A percentile compares a stretch with the other conserved stretches of the same genome.
Conservation (phyloP, 1,140 invertebrate genomes). For the Venustaconcha ellipsiformis region DNA sequence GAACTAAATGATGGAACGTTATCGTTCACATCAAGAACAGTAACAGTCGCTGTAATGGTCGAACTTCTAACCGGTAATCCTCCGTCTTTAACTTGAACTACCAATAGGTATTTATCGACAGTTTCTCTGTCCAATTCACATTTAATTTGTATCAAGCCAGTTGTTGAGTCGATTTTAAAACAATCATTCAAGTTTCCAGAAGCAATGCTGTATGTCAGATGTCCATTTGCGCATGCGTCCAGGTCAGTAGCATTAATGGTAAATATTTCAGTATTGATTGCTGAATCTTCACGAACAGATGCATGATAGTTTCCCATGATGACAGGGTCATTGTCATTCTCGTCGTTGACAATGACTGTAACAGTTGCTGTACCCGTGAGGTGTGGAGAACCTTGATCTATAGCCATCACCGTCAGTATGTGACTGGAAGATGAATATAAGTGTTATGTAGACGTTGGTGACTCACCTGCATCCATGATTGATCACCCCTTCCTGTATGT, state of each 20-base stretch:
- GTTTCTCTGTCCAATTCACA: conserved; percentile 29
- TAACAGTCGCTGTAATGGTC: conserved; percentile 29
- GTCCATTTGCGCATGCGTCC: conserved; percentile 39
- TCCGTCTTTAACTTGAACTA: conserved; percentile 27
- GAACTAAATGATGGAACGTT: conserved; percentile 17
- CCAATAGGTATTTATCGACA: conserved; percentile 17
- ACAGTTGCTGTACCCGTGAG: conserved; percentile 30
- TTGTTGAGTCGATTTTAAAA: conserved; percentile 23
- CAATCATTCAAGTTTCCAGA: conserved; percentile 23
- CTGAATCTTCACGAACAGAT: conserved; percentile 5
- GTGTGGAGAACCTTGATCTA: too few relatives aligned
- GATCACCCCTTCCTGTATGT: too few relatives aligned
- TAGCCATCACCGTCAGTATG: too few relatives aligned
- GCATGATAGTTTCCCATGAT: too few relatives aligned
- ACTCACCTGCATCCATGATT: too few relatives aligned
- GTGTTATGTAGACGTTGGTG: too few relatives aligned
- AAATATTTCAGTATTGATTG: not conserved
- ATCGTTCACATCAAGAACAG: conserved; percentile 31
- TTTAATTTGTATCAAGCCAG: conserved; percentile 15
- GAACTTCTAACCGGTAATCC: conserved; percentile 4
- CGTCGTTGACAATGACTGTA: conserved; percentile 73
- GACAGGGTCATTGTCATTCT: conserved; percentile 78
- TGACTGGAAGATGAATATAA: too few relatives aligned
- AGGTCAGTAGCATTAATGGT: conserved; percentile 33
- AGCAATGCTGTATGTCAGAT: conserved; percentile 23